These are phyloP conservation scores for Lasioglossum zephyrum DNA, from an alignment of 2,888 invertebrate species.

Conservation along the genomic window DNA sequence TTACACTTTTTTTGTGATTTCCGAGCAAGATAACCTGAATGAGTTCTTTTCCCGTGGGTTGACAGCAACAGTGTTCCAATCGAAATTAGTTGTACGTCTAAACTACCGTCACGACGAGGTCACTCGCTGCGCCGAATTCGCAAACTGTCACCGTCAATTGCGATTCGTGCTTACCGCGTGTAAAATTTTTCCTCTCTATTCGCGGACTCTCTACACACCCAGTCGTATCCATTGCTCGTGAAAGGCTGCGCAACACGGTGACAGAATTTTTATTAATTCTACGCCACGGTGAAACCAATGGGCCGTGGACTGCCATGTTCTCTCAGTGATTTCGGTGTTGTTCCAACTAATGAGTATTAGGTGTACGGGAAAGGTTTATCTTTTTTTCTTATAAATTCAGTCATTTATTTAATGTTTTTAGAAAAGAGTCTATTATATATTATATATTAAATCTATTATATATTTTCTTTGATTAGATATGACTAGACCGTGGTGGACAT, in stretches of 20 bases:
- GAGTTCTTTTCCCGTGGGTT: not conserved
- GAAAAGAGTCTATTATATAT: no score
- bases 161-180: constrained; percentile 68
- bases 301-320: not conserved
- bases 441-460: no score
- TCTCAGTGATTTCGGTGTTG: not conserved
- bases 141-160: constrained; percentile 68
- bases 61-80: not conserved
- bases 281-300: constrained; percentile 8
- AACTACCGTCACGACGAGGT: constrained; percentile 23
- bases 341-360: not conserved
- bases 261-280: constrained; percentile 52
- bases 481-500: no score
- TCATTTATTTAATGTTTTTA: no score
- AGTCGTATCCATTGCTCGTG: constrained; percentile 18
- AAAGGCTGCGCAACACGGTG: constrained; percentile 5
- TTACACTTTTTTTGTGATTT: not conserved
- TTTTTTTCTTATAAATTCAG: not conserved
- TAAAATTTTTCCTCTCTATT: constrained; percentile 72
- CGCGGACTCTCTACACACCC: constrained; percentile 12
- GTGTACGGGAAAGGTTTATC: not conserved
- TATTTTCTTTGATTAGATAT: no score
- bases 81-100: constrained; percentile 48
- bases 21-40: not conserved
- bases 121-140: constrained; percentile 27